Conservation (phyloP, 2,113 vertebrate species). For the Colius striatus region DNA sequence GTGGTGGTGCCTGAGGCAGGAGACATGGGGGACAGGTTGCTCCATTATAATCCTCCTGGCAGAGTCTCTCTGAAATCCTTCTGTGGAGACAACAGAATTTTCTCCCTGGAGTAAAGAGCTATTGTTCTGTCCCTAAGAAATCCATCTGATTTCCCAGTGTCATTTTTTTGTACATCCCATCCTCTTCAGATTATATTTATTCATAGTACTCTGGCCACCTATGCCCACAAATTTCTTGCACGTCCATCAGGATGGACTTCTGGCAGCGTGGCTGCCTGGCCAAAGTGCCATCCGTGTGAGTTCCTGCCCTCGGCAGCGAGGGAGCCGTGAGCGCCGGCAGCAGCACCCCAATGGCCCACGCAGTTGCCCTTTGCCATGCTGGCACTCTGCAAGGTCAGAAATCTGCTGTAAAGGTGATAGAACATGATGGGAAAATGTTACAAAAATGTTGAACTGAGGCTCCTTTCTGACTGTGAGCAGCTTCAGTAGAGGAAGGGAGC, state of each 20-base stretch:
- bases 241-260: background rate
- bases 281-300: accelerated
- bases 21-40: background rate
- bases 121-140: background rate
- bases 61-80: background rate
- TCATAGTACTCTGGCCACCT: background rate
- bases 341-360: background rate
- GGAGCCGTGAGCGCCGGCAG: accelerated
- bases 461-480: background rate
- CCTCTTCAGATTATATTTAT: background rate
- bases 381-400: background rate
- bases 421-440: background rate
- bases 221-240: background rate
- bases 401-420: background rate
- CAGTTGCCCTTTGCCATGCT: accelerated
- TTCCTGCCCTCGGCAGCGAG: background rate
- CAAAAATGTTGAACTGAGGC: background rate
- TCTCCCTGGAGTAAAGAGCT: background rate
- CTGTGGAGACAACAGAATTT: background rate
- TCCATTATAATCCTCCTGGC: background rate
- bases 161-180: background rate
- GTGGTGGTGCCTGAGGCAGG: background rate
- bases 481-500: too few species aligned
- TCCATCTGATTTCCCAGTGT: background rate
- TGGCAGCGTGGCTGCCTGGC: background rate